Percentiles rank a stretch among this genome's conserved stretches.
These are phyloP conservation scores for Cantharis nigra DNA, from an alignment of 2,888 invertebrate species.

Conservation along the genomic window DNA sequence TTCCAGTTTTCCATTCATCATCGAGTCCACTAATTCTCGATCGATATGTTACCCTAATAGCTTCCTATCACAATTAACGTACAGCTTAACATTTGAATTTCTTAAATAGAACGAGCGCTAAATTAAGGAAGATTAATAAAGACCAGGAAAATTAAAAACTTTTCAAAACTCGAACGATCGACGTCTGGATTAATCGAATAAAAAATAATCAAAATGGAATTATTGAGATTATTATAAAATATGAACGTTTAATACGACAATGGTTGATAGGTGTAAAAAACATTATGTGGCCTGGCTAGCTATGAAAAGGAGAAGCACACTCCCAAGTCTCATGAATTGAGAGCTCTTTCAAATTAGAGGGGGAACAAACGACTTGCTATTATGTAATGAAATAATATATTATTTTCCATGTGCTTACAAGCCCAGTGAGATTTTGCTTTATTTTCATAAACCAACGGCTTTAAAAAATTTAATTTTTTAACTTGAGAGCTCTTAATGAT, in stretches of 20 bases:
- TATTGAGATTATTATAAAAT: conserved; percentile 7
- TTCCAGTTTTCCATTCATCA: conserved; percentile 27
- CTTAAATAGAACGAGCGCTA: not conserved
- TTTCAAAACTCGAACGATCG: not conserved
- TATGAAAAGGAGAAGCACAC: conserved; percentile 25
- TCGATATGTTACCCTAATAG: conserved; percentile 35
- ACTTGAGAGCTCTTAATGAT: not conserved
- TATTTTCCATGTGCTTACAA: conserved; percentile 25
- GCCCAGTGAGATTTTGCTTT: conserved; percentile 3
- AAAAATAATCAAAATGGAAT: not conserved
- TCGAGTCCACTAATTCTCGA: conserved; percentile 37
- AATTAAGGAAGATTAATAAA: not conserved
- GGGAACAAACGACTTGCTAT: conserved; percentile 27
- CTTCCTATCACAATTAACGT: conserved; percentile 36
- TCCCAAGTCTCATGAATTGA: conserved; percentile 32
- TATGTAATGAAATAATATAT: conserved; percentile 34
- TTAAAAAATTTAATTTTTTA: not conserved
- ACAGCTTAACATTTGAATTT: not conserved
- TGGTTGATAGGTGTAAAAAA: conserved; percentile 29
- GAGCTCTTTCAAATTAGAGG: conserved; percentile 35
- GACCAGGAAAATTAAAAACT: not conserved
- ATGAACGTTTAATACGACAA: conserved; percentile 17
- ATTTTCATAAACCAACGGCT: not conserved
- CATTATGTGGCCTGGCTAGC: conserved; percentile 25
- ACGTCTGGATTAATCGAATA: not conserved